Evolutionary conservation across 2,888 invertebrate species (phyloP).

Genomic region (Oligia strigilis): DNA sequence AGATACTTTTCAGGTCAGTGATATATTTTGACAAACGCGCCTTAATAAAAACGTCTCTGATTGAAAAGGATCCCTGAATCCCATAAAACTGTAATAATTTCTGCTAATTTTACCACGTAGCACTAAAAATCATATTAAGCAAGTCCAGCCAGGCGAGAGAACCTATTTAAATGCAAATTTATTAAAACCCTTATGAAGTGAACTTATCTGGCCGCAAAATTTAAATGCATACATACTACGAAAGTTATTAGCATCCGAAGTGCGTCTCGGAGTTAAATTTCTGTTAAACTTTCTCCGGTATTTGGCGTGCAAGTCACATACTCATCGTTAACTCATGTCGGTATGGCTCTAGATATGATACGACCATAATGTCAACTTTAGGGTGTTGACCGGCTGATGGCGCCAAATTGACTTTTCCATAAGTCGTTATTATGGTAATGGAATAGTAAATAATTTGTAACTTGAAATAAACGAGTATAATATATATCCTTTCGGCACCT

Average conservation of each 20-base stretch:
- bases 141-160: constrained; percentile 25
- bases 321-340: constrained; percentile 7
- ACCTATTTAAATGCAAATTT: constrained; percentile 30
- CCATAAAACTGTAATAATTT: constrained; percentile 3
- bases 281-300: constrained; percentile 13
- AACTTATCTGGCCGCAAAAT: constrained; percentile 8
- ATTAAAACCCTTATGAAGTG: constrained; percentile 1
- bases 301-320: constrained; percentile 41
- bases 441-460: background rate
- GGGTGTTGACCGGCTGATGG: constrained; percentile 2
- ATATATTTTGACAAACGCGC: background rate
- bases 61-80: background rate
- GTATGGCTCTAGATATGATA: constrained; percentile 27
- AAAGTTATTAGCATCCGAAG: constrained; percentile 21
- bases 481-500: too few species aligned
- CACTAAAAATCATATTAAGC: constrained; percentile 6
- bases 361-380: constrained; percentile 8
- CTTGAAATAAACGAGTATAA: too few species aligned
- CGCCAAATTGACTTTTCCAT: background rate
- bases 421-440: background rate
- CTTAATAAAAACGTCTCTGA: background rate
- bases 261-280: constrained; percentile 10
- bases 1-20: background rate
- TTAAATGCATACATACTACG: constrained; percentile 11
- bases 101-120: background rate